Base-by-base conservation (phyloP, 2,797 vertebrate species). In the Urocyon cinereoargenteus region DNA sequence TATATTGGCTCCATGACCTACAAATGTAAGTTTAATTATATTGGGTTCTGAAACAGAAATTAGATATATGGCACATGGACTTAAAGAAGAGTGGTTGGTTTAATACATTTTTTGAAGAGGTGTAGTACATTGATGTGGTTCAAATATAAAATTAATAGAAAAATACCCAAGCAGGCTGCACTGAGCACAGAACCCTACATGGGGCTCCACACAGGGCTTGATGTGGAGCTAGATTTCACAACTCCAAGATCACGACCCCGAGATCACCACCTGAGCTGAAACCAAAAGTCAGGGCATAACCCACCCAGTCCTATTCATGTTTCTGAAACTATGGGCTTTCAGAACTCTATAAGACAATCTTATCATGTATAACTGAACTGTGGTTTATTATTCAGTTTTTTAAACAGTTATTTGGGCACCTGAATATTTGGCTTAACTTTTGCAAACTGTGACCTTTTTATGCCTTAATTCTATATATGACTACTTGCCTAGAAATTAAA, bases 1-100 rank as follows among this genome's bases (percentile, higher is more conserved):
- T 99, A 57, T 96, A 49, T 0, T 99, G 99, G 99, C 90, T 98
- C 3, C 98, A 97, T 36, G 99, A 99, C 94, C 92, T 98, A 4
- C 97, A 98, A 83, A 98, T 64, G 99, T 99, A 98, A 98, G 99
- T 97, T 75, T 26, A 72, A 82, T 90, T 86, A 36, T 28, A 36
- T 15, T 45, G 21, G 40, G 26, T 19, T 10, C 28, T 82, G 72
- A 59, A 83, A 53, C 34, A 85, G 89, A 26, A 45, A n/a, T 84
- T 96, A 77, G 19, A 49, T 82, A 89, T 31, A 70, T 83, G 59
- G 53, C 66, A 59, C 45, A n/a, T 31, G n/a, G n/a, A 81, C 51
- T 45, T 84, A 77, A 75, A 77, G 13, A 53, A 92, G 66, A 86
- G 22, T 45, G 66, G 13, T 36, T 62, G 11, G 36, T 83, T 62